phyloP scores from a whole-genome alignment of 2,113 vertebrate species.

The Tychaedon coryphoeus region DNA sequence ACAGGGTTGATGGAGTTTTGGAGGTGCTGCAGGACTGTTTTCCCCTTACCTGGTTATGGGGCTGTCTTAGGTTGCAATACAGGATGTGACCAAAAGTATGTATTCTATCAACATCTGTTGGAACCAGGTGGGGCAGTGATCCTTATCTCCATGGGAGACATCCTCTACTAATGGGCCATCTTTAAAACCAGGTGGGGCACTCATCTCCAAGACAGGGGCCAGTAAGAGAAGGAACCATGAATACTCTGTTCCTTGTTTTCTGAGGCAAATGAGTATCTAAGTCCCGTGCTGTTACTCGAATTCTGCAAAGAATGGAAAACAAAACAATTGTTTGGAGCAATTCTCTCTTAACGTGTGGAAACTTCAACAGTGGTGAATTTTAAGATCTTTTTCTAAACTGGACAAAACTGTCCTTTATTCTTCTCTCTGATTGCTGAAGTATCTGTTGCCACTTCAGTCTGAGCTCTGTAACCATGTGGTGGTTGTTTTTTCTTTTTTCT shows the following conservation, averaged over 20 bases:
- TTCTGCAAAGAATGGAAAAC: neutral
- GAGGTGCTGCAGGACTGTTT: neutral
- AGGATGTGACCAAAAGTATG: too few relatives aligned
- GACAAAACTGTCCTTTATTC: neutral
- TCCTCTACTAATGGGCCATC: too few relatives aligned
- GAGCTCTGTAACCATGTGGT: neutral
- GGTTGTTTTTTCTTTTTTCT: neutral
- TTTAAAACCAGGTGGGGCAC: too few relatives aligned
- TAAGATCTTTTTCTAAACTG: neutral
- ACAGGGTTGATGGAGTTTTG: accelerated
- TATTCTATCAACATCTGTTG: too few relatives aligned
- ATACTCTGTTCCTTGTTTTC: accelerated
- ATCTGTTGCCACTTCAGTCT: neutral
- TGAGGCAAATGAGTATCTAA: neutral
- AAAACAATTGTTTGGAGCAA: neutral
- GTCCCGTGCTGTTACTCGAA: neutral
- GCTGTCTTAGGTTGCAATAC: too few relatives aligned
- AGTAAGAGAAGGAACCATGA: neutral
- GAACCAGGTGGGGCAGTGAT: too few relatives aligned
- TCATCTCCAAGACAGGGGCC: too few relatives aligned
- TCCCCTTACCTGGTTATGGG: neutral
- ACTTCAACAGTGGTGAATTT: neutral
- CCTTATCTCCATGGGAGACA: too few relatives aligned
- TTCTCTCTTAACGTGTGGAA: neutral
- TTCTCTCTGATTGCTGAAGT: neutral